phyloP scores from a whole-genome alignment of 1,140 invertebrate genomes.

The Philotrypesis tridentata region DNA sequence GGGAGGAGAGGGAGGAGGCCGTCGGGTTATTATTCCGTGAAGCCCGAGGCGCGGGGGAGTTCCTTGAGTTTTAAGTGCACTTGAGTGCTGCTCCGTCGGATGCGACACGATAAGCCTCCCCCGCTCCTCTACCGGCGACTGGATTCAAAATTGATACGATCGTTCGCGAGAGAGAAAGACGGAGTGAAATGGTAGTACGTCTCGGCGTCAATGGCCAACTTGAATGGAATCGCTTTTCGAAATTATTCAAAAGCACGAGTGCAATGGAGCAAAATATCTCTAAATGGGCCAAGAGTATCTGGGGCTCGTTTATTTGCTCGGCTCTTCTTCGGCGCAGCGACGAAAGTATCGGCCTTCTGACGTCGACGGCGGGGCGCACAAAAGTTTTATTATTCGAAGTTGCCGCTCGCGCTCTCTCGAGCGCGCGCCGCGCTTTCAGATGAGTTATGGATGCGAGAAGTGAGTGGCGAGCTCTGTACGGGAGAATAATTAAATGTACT shows the following conservation, averaged over 20 bases:
- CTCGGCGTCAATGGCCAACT: conserved; percentile 14
- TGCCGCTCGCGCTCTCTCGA: background rate
- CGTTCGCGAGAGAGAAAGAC: background rate
- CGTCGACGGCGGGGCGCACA: too few relatives aligned
- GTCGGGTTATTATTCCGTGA: conserved; percentile 54
- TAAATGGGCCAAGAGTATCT: background rate
- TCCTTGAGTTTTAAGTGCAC: conserved; percentile 60
- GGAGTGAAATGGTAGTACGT: background rate
- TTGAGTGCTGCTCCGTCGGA: conserved; percentile 55
- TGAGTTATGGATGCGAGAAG: background rate
- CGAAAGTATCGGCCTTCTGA: background rate
- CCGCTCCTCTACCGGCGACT: background rate
- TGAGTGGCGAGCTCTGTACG: background rate
- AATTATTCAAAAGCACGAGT: conserved; percentile 30
- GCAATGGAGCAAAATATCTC: conserved; percentile 15
- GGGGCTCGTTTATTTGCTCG: background rate
- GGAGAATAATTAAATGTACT: background rate
- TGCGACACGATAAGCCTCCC: conserved; percentile 51
- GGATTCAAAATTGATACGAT: conserved; percentile 61
- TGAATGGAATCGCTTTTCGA: conserved; percentile 13
- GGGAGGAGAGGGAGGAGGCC: background rate
- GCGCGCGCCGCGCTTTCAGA: background rate
- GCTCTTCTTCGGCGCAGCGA: background rate
- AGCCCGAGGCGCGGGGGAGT: conserved; percentile 37
- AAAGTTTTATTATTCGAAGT: conserved; percentile 8